Percentiles rank a stretch among this genome's conserved stretches.
Conservation (phyloP, 2,797 vertebrate genomes). For the Notolabrus celidotus region DNA sequence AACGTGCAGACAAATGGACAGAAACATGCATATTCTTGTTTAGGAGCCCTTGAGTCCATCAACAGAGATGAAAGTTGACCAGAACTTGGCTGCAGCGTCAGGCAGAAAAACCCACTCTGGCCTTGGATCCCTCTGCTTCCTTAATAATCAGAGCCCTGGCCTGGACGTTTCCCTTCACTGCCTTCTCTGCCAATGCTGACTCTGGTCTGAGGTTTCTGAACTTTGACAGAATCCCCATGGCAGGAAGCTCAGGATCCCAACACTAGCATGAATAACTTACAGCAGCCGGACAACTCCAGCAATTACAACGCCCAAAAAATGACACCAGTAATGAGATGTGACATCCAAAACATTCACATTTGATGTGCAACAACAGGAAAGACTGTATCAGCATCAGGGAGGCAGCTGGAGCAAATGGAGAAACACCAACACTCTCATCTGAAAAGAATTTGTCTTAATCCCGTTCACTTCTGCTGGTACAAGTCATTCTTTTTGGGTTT, state of each 20-base stretch:
- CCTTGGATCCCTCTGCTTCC: constrained; percentile 52
- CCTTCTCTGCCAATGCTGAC: constrained; percentile 42
- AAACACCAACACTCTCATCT: constrained; percentile 45
- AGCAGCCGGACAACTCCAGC: constrained; percentile 27
- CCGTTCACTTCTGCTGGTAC: constrained; percentile 23
- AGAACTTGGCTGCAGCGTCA: constrained; percentile 31
- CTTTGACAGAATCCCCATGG: constrained; percentile 38
- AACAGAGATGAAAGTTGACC: constrained; percentile 64
- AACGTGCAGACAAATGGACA: constrained; percentile 34
- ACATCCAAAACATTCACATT: constrained; percentile 51
- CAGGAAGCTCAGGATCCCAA: constrained; percentile 50
- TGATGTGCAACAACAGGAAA: constrained; percentile 26
- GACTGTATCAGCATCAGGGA: constrained; percentile 29
- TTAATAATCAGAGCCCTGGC: constrained; percentile 58
- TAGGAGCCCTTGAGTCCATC: constrained; percentile 43
- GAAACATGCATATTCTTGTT: constrained; percentile 36
- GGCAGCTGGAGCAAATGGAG: constrained; percentile 66
- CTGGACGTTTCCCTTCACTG: constrained; percentile 38
- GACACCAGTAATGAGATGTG: constrained; percentile 62
- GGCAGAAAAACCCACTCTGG: constrained; percentile 43
- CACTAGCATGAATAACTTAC: constrained; percentile 29
- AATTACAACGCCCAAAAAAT: constrained; percentile 44
- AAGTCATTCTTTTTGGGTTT: constrained; percentile 29
- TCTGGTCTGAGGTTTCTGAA: constrained; percentile 39
- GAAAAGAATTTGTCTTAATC: constrained; percentile 53